These are phyloP conservation scores for Anarsia innoxiella DNA, from an alignment of 2,888 invertebrate genomes.

Conservation along the genomic window DNA sequence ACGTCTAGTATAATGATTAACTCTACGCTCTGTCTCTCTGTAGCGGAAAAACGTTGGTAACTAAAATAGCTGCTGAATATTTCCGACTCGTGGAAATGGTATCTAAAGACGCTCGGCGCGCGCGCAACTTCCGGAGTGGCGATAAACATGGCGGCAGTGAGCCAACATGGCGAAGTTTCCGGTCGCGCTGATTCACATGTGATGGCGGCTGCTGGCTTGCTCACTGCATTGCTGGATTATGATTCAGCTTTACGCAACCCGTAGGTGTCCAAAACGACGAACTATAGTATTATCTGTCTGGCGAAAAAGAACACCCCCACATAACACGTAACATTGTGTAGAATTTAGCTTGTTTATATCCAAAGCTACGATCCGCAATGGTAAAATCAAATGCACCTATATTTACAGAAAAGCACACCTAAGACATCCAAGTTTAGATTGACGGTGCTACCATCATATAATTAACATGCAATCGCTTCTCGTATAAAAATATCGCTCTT, in stretches of 20 bases:
- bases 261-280: constrained; percentile 56
- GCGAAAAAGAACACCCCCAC: too few species aligned
- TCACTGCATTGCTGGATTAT: constrained; percentile 67
- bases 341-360: too few species aligned
- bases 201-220: constrained; percentile 58
- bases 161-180: constrained; percentile 73
- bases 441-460: too few species aligned
- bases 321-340: too few species aligned
- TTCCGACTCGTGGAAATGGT: constrained; percentile 69
- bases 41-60: constrained; percentile 66
- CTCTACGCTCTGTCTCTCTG: constrained; percentile 59
- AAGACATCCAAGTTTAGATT: too few species aligned
- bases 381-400: too few species aligned
- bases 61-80: constrained; percentile 66
- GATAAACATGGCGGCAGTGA: constrained; percentile 69
- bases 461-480: too few species aligned
- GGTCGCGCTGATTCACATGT: constrained; percentile 69
- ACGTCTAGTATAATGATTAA: constrained; percentile 66
- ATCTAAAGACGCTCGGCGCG: constrained; percentile 66
- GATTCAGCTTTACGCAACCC: constrained; percentile 67
- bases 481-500: too few species aligned
- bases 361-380: too few species aligned
- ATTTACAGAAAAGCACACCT: too few species aligned
- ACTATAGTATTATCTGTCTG: constrained; percentile 49
- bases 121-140: constrained; percentile 71